phyloP scores from a whole-genome alignment of 2,797 vertebrate genomes.

The Parauchenoglanis punctatus region DNA sequence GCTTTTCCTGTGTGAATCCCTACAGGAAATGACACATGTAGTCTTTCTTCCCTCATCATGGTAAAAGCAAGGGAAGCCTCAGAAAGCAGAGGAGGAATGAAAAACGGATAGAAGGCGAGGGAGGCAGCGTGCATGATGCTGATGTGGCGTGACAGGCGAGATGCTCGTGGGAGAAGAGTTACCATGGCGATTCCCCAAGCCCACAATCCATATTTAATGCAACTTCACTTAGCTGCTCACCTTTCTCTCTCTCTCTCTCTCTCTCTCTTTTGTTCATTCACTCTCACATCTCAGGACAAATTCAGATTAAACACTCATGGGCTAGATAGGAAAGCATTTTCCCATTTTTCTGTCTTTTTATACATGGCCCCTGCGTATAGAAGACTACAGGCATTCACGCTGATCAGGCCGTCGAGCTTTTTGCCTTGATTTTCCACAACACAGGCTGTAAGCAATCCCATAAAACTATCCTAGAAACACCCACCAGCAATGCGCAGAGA shows the following conservation, averaged over 20 bases:
- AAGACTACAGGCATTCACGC: no score
- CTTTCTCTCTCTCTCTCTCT: conserved; percentile 26
- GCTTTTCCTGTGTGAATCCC: conserved; percentile 42
- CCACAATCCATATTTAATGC: conserved; percentile 59
- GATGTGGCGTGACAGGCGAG: conserved; percentile 53
- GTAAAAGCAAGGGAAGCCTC: conserved; percentile 45
- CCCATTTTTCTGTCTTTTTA: neutral
- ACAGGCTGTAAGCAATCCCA: neutral
- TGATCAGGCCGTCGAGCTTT: neutral
- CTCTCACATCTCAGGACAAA: conserved; percentile 26
- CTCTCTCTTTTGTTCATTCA: conserved; percentile 7
- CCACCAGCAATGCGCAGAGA: neutral
- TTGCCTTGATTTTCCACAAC: neutral
- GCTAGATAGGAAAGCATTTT: conserved; percentile 16
- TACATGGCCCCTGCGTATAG: no score
- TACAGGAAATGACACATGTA: conserved; percentile 53
- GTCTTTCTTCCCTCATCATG: conserved; percentile 36
- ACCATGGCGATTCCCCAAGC: conserved; percentile 58
- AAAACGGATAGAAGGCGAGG: conserved; percentile 47
- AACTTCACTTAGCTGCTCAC: conserved; percentile 55
- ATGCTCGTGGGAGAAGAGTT: conserved; percentile 48
- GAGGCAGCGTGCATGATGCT: conserved; percentile 43
- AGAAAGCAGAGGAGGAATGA: conserved; percentile 39
- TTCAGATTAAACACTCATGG: conserved; percentile 46
- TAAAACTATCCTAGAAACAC: neutral